Evolutionary conservation across 2,888 invertebrate species (phyloP).

Genomic region (Temnothorax unifasciatus): DNA sequence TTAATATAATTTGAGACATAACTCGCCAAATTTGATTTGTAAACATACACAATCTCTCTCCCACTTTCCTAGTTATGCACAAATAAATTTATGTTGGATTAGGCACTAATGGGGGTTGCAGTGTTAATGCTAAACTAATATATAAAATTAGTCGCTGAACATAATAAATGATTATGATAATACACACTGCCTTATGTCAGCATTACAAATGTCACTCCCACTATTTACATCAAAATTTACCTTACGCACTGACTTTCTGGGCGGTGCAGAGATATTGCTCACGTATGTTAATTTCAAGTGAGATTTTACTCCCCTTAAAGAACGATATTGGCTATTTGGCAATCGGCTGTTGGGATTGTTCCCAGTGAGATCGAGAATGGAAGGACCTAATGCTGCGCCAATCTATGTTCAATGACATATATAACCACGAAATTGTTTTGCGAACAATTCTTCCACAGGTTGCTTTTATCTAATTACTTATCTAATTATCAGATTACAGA

Average conservation of each 20-base stretch:
- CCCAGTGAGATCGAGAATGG: constrained; percentile 93
- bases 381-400: constrained; percentile 93
- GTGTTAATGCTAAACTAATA: constrained; percentile 60
- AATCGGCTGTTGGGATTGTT: constrained; percentile 94
- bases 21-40: constrained; percentile 37
- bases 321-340: constrained; percentile 93
- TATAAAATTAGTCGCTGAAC: constrained; percentile 57
- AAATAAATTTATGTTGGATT: constrained; percentile 60
- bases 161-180: constrained; percentile 75
- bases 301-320: constrained; percentile 88
- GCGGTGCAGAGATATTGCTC: constrained; percentile 80
- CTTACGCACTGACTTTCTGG: constrained; percentile 82
- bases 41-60: constrained; percentile 73
- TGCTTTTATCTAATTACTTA: no score
- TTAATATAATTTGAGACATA: constrained; percentile 32
- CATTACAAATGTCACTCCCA: constrained; percentile 78
- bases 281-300: constrained; percentile 84
- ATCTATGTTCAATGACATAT: constrained; percentile 87
- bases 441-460: no score
- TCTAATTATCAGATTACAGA: no score
- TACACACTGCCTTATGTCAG: constrained; percentile 83
- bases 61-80: constrained; percentile 63
- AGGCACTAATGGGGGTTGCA: constrained; percentile 74
- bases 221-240: constrained; percentile 84
- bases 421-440: no score